phyloP scores from a whole-genome alignment of 1,140 invertebrate species.

The Bombus affinis region DNA sequence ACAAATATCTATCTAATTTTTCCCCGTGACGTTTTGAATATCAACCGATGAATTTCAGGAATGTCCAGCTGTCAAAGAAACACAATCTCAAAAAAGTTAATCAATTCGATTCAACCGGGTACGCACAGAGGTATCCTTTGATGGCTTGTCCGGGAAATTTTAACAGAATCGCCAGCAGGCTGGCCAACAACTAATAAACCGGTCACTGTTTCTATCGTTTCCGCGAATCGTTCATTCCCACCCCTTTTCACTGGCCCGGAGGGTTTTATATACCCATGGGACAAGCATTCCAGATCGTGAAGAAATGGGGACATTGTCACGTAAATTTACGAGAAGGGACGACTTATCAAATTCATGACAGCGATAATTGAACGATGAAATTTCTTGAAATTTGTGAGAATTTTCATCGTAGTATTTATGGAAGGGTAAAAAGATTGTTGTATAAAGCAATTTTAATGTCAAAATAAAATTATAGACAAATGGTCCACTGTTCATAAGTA shows the following conservation, averaged over 20 bases:
- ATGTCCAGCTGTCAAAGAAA: background rate
- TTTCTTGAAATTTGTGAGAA: background rate
- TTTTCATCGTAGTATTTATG: background rate
- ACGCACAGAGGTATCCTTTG: background rate
- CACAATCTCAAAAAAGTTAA: background rate
- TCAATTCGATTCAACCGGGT: background rate
- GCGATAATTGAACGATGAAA: conserved; percentile 22
- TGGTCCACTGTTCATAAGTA: too few species aligned
- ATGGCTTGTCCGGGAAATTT: background rate
- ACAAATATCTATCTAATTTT: background rate
- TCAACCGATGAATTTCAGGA: background rate
- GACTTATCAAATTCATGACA: background rate
- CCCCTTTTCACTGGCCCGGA: background rate
- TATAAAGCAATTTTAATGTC: background rate
- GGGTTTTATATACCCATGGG: conserved; percentile 8
- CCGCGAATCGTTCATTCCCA: background rate
- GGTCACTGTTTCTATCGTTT: background rate
- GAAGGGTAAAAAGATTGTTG: background rate
- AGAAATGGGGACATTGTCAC: conserved; percentile 31
- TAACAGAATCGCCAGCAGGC: background rate
- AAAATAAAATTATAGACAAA: background rate
- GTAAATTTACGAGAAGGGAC: conserved; percentile 35
- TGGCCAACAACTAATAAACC: background rate
- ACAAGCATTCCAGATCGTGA: background rate
- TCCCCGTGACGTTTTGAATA: background rate